Evolutionary conservation across 1,140 invertebrate species (phyloP), one percentile per base, ranked within the genome.

Genomic region (Archivesica marissinica): DNA sequence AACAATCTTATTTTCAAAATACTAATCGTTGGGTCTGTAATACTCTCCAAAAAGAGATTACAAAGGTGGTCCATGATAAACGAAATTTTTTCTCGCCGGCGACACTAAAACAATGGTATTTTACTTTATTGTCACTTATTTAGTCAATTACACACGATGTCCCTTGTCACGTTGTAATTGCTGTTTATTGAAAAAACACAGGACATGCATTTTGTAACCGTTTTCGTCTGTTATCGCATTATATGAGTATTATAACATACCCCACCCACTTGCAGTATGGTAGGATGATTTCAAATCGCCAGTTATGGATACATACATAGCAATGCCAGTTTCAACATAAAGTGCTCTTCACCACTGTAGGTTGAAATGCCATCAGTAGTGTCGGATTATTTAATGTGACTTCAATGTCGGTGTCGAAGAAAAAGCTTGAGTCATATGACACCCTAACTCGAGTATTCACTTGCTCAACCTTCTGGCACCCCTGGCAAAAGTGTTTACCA

Each of bases 31-130:
- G 50, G 17, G 50, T 52, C 23, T 23, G 23, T 52, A n/a, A 52
- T 11, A 33, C 68, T 72, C 68, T 72, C 50, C 28, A 47, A 30
- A 6, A 25, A n/a, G 39, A 50, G 68, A 72, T 28, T 15, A n/a
- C 25, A 72, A 52, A 2, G 28, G 47, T 50, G 38, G 7, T 28
- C 38, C 47, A 47, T 50, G 39, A 72, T 72, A 47, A 72, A 47
- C 39, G 68, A 72, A 72, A 72, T 47, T 47, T 23, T 23, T 2
- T 7, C 2, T 25, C 39, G 47, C 68, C 39, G 41, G 41, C 23
- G 13, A 72, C 35, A 47, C 6, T 39, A 72, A 72, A 72, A 20
- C 47, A n/a, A 72, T 72, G 68, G 68, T 72, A 47, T 50, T 7
- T 47, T 15, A 13, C 13, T 23, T 23, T 9, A 20, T 50, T 47